Percentiles rank a stretch among this genome's conserved stretches.
These are phyloP conservation scores for Agrotis exclamationis DNA, from an alignment of 2,888 invertebrate species.

Conservation along the genomic window DNA sequence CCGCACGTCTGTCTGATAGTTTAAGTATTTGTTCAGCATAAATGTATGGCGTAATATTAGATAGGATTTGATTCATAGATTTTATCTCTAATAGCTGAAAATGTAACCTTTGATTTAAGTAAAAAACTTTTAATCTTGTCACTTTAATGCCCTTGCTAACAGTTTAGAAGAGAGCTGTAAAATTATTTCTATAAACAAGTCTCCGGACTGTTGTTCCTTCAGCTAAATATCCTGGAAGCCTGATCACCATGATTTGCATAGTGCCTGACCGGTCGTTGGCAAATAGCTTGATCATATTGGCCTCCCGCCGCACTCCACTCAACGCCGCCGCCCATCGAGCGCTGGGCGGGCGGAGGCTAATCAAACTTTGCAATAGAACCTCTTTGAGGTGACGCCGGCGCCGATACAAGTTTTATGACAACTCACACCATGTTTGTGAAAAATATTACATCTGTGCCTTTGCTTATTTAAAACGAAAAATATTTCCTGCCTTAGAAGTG, in stretches of 20 bases:
- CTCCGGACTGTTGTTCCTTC: neutral
- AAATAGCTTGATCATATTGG: constrained; percentile 32
- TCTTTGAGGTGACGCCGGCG: constrained; percentile 42
- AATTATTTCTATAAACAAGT: no score
- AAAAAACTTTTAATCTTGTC: neutral
- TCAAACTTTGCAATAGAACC: constrained; percentile 45
- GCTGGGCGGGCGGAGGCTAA: constrained; percentile 29
- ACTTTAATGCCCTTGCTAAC: no score
- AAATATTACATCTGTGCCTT: constrained; percentile 34
- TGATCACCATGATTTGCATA: constrained; percentile 35
- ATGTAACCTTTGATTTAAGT: neutral
- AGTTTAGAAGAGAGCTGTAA: neutral
- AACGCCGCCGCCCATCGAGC: neutral
- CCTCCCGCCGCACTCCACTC: constrained; percentile 1
- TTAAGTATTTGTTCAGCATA: neutral
- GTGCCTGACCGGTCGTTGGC: constrained; percentile 18
- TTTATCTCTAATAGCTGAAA: neutral
- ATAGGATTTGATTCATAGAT: neutral
- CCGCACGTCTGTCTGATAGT: neutral
- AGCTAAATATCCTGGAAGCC: constrained; percentile 12
- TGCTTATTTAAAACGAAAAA: constrained; percentile 13
- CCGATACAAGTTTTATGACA: constrained; percentile 55
- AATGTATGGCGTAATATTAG: neutral
- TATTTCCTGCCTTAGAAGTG: constrained; percentile 19
- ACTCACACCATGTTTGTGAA: constrained; percentile 24